Conservation (phyloP, 1,140 invertebrate genomes). For the Lycorma delicatula region DNA sequence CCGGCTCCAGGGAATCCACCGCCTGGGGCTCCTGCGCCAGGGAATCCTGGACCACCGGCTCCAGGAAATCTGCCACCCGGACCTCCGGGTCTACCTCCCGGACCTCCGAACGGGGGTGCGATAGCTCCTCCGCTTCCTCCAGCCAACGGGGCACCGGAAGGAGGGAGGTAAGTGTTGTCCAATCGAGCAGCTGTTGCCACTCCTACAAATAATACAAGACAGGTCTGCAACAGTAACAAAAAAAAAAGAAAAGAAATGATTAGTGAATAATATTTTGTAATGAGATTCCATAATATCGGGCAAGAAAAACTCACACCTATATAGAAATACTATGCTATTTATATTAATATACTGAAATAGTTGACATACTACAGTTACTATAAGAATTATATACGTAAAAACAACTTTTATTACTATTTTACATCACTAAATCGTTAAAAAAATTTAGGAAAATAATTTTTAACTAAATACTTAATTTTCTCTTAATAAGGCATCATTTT, state of each 20-base stretch:
- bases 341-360: too few species aligned
- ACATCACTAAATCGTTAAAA: too few species aligned
- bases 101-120: conserved; percentile 10
- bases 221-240: conserved; percentile 10
- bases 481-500: too few species aligned
- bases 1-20: conserved; percentile 5
- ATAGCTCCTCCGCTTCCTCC: conserved; percentile 16
- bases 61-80: conserved; percentile 12
- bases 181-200: conserved; percentile 38
- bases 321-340: too few species aligned
- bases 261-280: not conserved
- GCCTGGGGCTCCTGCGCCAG: conserved; percentile 10
- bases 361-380: too few species aligned
- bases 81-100: conserved; percentile 13
- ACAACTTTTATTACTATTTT: too few species aligned
- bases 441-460: too few species aligned
- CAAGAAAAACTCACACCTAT: too few species aligned
- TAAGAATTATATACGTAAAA: too few species aligned
- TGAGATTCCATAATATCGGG: not conserved
- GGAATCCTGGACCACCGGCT: conserved; percentile 6
- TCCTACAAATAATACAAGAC: conserved; percentile 9
- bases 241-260: not conserved
- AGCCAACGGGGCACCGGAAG: conserved; percentile 39
- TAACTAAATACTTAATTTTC: too few species aligned
- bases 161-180: conserved; percentile 53